Evolutionary conservation across 2,113 vertebrate genomes (phyloP).

Genomic region (Colaptes auratus): DNA sequence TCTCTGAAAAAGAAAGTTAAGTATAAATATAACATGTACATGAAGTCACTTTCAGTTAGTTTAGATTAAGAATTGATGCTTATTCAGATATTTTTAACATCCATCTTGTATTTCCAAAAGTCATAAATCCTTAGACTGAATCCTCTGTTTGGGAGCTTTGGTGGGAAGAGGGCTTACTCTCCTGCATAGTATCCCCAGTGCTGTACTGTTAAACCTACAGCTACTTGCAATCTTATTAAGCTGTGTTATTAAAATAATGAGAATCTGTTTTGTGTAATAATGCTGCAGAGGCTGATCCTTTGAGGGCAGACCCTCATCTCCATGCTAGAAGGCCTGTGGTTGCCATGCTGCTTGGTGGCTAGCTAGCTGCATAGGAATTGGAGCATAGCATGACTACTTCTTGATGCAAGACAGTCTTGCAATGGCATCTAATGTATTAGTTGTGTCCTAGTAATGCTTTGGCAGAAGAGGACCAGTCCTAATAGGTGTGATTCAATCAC

Average conservation of each 20-base stretch:
- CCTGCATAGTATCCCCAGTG: background rate
- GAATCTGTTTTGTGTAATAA: background rate
- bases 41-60: background rate
- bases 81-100: background rate
- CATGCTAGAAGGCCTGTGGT: background rate
- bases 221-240: background rate
- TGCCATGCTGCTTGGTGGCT: accelerated
- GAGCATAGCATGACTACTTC: background rate
- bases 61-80: background rate
- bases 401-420: background rate
- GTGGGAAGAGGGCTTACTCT: background rate
- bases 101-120: background rate
- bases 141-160: background rate
- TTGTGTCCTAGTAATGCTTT: background rate
- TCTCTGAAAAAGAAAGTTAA: background rate
- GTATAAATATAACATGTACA: background rate
- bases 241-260: background rate
- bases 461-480: background rate
- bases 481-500: background rate
- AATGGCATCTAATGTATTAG: background rate
- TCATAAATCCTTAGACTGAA: background rate
- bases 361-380: background rate
- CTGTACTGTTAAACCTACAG: background rate
- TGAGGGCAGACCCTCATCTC: background rate
- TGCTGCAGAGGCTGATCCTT: background rate